phyloP scores from a whole-genome alignment of 2,797 vertebrate genomes.

The Gallinago nigripennis region DNA sequence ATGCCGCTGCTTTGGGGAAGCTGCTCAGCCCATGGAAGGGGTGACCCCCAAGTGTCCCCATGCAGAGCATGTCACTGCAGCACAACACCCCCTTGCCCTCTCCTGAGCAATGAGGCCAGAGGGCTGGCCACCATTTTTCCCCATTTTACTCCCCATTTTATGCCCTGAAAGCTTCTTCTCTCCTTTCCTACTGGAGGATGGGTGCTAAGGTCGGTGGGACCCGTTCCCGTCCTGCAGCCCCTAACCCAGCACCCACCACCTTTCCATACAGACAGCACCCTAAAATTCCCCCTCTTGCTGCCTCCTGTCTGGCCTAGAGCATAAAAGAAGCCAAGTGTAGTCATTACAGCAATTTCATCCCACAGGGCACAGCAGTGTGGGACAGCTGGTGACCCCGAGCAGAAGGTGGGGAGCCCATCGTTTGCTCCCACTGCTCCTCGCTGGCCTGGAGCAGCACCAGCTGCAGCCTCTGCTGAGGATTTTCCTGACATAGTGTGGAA shows the following conservation, averaged over 20 bases:
- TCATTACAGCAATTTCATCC: not conserved
- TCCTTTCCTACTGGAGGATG: not conserved
- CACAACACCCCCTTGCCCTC: not conserved
- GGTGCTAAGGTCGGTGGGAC: not conserved
- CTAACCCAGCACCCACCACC: fast-evolving
- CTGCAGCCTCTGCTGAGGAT: not conserved
- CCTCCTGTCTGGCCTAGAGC: not conserved
- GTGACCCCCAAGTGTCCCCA: fast-evolving
- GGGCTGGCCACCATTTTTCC: not conserved
- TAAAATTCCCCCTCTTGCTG: not conserved
- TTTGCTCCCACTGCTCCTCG: not conserved
- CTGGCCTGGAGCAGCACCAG: not conserved
- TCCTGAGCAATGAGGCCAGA: not conserved
- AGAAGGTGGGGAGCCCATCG: not conserved
- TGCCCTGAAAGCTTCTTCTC: not conserved
- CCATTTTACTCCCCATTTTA: not conserved
- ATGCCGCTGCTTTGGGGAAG: not conserved
- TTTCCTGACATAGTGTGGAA: not conserved
- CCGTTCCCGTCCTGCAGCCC: not conserved
- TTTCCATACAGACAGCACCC: not conserved
- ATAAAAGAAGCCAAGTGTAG: not conserved
- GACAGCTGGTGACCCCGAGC: not conserved
- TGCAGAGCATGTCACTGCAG: not conserved
- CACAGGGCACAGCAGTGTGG: not conserved
- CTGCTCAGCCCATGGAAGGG: not conserved